Base-by-base conservation (phyloP, 2,888 invertebrate genomes). In the Halictus ligatus region DNA sequence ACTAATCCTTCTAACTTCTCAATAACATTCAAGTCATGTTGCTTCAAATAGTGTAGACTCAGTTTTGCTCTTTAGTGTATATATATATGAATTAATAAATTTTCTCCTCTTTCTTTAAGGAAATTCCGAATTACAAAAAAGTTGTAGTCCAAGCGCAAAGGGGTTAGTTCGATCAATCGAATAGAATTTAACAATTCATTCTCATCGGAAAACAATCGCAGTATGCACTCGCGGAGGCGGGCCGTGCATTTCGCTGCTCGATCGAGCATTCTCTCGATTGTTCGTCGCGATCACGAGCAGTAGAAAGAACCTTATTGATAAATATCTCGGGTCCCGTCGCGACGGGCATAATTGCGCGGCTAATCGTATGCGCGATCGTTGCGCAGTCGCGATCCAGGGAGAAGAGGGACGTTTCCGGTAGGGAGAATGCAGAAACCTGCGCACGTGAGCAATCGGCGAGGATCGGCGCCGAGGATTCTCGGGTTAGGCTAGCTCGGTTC, bases 351-450 rank as follows among this genome's bases (percentile, higher is more conserved):
- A 83, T 80, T 81, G 74, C 73, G 35, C 73, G 82, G 76, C 69
- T 54, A 80, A 85, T 80, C 76, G 76, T 46, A 67, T 48, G 60
- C 29, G 73, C 60, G 78, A 64, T 78, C 18, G 67, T 67, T 75
- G 81, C 40, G 58, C 43, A 40, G 21, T 21, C 35, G 67, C 35
- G 73, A 80, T 79, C 18, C 75, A 74, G 60, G 35, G 58, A 78
- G 85, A 85, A 82, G 85, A 79, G 81, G 77, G 78, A 78, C 79
- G 79, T 85, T 86, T 85, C 86, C 86, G 85, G 81, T 74, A 60
- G 71, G 73, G 81, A 75, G 78, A 69, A 74, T 13, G 71, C 71
- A 67, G 80, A 75, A 84, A 84, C n/a, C 58, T 74, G 76, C 54
- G 78, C 79, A 76, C 79, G 85, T 72, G 83, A 78, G 77, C 75